Evolutionary conservation across 2,888 invertebrate species (phyloP), one percentile per base, ranked within the genome.

Genomic region (Lasius platythorax): DNA sequence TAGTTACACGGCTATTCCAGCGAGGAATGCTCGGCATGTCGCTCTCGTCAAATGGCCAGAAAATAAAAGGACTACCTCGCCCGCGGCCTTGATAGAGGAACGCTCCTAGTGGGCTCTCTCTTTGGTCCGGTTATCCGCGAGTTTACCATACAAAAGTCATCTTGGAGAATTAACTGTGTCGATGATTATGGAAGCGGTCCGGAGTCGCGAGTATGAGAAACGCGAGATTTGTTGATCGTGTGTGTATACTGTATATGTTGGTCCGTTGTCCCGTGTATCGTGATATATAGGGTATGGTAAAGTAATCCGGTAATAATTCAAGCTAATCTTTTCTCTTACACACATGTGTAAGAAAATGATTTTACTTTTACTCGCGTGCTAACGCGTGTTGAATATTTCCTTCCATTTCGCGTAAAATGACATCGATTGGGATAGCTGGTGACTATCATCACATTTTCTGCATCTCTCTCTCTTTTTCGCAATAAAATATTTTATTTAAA

Each of bases 21-120:
- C 91, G 90, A 92, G 94, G 94, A 94, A 94, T 94, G 94, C 91
- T 89, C 92, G 93, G 94, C 93, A 94, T 93, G 93, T 93, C 93
- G 93, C 94, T 94, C 94, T 94, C 94, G 93, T 94, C 94, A 93
- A 94, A 94, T 93, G 93, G 92, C 91, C 92, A 92, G 92, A 91
- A 93, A 94, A 94, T 93, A 94, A 94, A 94, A 94, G 93, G 93
- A 92, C 92, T 92, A 75, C 67, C 86, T 91, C 89, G 87, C 91
- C 90, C 90, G 91, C 91, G 93, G 90, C 93, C 93, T 93, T 93
- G 93, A 93, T 93, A 92, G 90, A n/a, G 50, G 50, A 90, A 88
- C 87, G 87, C 87, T 89, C 87, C 88, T 88, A 87, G 88, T 67
- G 87, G 81, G 87, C 85, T 83, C 85, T 81, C 84, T 66, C 56